phyloP scores from a whole-genome alignment of 2,888 invertebrate genomes.

The Rapana venosa region DNA sequence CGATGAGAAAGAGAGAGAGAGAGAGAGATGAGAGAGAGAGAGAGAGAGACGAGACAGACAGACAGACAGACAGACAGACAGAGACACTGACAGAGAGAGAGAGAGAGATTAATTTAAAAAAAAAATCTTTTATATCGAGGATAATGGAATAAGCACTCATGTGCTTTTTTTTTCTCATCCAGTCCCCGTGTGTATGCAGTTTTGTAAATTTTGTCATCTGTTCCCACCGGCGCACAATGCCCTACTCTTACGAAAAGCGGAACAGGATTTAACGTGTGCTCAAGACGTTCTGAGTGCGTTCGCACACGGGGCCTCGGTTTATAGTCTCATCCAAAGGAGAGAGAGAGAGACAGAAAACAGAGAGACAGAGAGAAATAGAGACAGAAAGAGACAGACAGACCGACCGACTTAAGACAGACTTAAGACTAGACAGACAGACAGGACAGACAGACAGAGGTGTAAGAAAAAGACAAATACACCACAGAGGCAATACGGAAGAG shows the following conservation, averaged over 20 bases:
- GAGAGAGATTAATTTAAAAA: neutral
- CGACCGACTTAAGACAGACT: neutral
- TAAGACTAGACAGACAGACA: neutral
- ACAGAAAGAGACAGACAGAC: neutral
- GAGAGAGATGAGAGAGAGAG: neutral
- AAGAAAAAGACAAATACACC: neutral
- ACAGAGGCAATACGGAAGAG: neutral
- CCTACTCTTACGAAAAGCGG: too few relatives aligned
- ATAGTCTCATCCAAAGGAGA: too few relatives aligned
- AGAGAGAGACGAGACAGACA: neutral
- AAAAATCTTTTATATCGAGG: too few relatives aligned
- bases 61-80: constrained; percentile 3
- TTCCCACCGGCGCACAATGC: too few relatives aligned
- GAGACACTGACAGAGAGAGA: neutral
- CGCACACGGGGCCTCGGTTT: too few relatives aligned
- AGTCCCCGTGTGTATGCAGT: too few relatives aligned
- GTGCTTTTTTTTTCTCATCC: too few relatives aligned
- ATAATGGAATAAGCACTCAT: too few relatives aligned
- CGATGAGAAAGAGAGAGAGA: neutral
- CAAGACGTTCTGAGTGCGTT: too few relatives aligned
- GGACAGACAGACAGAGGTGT: neutral
- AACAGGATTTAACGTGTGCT: too few relatives aligned
- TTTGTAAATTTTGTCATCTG: too few relatives aligned
- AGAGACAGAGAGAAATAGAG: neutral
- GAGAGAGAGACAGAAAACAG: neutral